A percentile compares a stretch with the other conserved stretches of the same genome.
Evolutionary conservation across 1,140 invertebrate species (phyloP).

Genomic region (Brachionus rotundiformis): DNA sequence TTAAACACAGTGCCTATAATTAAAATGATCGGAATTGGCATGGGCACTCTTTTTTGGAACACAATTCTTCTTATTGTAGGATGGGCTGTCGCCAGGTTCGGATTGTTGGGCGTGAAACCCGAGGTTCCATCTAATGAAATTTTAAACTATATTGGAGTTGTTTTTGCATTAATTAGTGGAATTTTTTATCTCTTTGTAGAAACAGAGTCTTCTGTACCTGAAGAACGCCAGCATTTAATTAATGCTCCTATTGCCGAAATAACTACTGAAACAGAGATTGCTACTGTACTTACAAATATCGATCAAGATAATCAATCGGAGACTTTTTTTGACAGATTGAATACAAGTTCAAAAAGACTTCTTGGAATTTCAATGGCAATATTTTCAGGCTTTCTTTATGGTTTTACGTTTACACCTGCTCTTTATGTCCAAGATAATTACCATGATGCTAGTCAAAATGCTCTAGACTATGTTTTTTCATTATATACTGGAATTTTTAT

Average conservation of each 20-base stretch:
- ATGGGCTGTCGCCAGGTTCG: constrained; percentile 64
- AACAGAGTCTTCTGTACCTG: constrained; percentile 52
- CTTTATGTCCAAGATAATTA: constrained; percentile 63
- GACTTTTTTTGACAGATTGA: constrained; percentile 1
- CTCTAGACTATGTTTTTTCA: constrained; percentile 65
- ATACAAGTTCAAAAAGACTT: neutral
- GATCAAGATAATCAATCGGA: neutral
- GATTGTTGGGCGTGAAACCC: constrained; percentile 60
- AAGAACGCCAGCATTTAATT: constrained; percentile 52
- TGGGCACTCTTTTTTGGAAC: constrained; percentile 57
- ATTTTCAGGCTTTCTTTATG: constrained; percentile 63
- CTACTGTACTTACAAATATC: neutral
- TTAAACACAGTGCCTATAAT: constrained; percentile 33
- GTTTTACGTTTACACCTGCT: constrained; percentile 62
- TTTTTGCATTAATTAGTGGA: constrained; percentile 56
- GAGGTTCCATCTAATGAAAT: constrained; percentile 55
- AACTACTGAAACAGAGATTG: constrained; percentile 9
- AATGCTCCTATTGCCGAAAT: constrained; percentile 25
- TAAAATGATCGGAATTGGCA: constrained; percentile 55
- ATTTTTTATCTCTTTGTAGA: constrained; percentile 54
- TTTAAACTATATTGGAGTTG: constrained; percentile 63
- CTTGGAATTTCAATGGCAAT: constrained; percentile 55
- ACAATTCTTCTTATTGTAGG: constrained; percentile 56
- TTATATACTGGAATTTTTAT: constrained; percentile 64
- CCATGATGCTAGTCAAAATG: constrained; percentile 55